Conservation (phyloP, 2,797 vertebrate genomes). For the Spinibarbus caldwelli region DNA sequence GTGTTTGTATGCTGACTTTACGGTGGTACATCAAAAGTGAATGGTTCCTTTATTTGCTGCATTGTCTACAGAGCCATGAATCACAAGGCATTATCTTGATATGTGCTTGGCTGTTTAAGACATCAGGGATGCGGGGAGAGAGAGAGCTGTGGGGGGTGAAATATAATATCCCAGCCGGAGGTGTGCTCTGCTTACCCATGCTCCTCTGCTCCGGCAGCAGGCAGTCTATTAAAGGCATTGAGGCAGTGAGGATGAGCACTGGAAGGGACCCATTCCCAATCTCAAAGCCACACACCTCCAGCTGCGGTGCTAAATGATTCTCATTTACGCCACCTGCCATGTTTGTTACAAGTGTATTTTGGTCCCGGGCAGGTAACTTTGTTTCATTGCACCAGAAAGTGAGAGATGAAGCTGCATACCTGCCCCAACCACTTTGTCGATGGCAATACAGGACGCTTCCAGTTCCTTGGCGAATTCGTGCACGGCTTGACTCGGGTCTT, state of each 20-base stretch:
- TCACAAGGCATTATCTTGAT: slow-evolving; percentile 71
- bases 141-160: slow-evolving; percentile 47
- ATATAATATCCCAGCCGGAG: slow-evolving; percentile 62
- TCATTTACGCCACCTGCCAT: slow-evolving; percentile 68
- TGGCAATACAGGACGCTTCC: slow-evolving; percentile 92
- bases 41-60: slow-evolving; percentile 59
- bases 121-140: slow-evolving; percentile 58
- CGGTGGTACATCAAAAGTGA: slow-evolving; percentile 58
- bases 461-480: slow-evolving; percentile 97
- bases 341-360: slow-evolving; percentile 46
- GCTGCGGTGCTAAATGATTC: slow-evolving; percentile 68
- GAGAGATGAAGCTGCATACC: slow-evolving; percentile 77
- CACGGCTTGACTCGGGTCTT: slow-evolving; percentile 95
- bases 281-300: slow-evolving; percentile 61
- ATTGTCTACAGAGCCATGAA: slow-evolving; percentile 67
- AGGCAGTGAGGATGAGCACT: slow-evolving; percentile 57
- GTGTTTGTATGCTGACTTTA: slow-evolving; percentile 68
- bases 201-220: slow-evolving; percentile 51
- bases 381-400: slow-evolving; percentile 35
- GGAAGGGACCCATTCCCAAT: slow-evolving; percentile 49
- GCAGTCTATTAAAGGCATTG: slow-evolving; percentile 59
- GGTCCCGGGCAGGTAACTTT: slow-evolving; percentile 38
- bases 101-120: slow-evolving; percentile 68
- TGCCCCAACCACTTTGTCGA: slow-evolving; percentile 98
- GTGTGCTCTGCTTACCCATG: slow-evolving; percentile 55